These are phyloP conservation scores for Nasonia vitripennis DNA, from an alignment of 1,140 invertebrate species.

Conservation along the genomic window DNA sequence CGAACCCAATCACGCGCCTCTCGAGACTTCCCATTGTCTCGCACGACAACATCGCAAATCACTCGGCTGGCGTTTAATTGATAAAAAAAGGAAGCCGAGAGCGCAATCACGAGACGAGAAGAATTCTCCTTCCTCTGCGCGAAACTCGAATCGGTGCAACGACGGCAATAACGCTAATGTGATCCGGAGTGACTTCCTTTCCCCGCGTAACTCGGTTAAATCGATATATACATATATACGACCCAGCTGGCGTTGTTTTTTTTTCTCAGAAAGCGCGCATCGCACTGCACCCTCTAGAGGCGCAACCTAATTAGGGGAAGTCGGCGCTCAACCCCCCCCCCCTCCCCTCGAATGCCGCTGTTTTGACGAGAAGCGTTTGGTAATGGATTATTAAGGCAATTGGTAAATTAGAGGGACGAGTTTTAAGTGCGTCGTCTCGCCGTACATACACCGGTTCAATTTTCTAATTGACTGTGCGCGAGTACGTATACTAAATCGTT, in stretches of 20 bases:
- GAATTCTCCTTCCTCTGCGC: too few relatives aligned
- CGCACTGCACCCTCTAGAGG: slow-evolving; percentile 50
- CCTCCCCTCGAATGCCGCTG: slow-evolving; percentile 22
- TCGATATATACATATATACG: slow-evolving; percentile 7
- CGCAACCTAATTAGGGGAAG: slow-evolving; percentile 60
- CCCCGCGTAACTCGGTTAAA: slow-evolving; percentile 19
- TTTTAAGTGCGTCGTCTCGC: background rate
- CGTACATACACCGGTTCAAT: slow-evolving; percentile 28
- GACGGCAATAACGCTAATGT: slow-evolving; percentile 38
- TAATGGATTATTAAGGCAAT: slow-evolving; percentile 32
- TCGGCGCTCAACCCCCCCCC: slow-evolving; percentile 49
- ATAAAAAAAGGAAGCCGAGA: background rate
- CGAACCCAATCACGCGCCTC: too few relatives aligned
- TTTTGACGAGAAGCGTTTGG: background rate
- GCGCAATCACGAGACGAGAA: background rate
- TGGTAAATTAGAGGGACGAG: slow-evolving; percentile 32
- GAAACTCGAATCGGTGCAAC: background rate
- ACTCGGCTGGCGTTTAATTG: too few relatives aligned
- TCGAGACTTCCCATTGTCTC: too few relatives aligned
- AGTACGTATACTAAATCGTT: background rate
- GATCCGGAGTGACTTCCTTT: slow-evolving; percentile 12
- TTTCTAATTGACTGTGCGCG: slow-evolving; percentile 20
- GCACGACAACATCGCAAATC: too few relatives aligned
- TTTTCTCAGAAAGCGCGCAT: background rate
- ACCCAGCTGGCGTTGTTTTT: background rate